phyloP scores from a whole-genome alignment of 2,797 vertebrate species.

The Syndactyla subalaris region DNA sequence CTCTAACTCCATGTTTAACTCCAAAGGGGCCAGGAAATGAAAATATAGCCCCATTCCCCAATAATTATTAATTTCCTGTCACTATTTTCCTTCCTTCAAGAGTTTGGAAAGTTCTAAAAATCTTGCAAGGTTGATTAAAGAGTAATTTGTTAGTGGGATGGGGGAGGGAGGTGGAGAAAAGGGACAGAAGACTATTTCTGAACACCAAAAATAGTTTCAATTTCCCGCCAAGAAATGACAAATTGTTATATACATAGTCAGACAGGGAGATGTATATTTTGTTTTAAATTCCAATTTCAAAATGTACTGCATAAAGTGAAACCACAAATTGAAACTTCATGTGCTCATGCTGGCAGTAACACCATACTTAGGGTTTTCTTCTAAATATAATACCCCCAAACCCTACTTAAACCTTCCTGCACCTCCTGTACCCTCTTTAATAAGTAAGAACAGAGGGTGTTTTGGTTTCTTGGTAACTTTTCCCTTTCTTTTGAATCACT shows the following conservation, averaged over 20 bases:
- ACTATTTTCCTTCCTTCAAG: constrained; percentile 52
- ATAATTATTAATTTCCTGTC: constrained; percentile 68
- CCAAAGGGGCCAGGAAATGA: constrained; percentile 38
- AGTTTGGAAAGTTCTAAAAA: constrained; percentile 30
- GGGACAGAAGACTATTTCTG: constrained; percentile 23
- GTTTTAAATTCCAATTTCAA: constrained; percentile 62
- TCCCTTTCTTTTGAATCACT: background rate
- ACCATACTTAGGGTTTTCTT: background rate
- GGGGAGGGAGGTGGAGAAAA: background rate
- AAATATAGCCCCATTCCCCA: constrained; percentile 45
- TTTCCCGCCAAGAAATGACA: constrained; percentile 58
- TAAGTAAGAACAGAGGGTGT: background rate
- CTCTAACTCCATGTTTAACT: background rate
- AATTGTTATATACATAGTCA: constrained; percentile 39
- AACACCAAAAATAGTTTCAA: constrained; percentile 60
- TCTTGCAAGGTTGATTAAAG: constrained; percentile 49
- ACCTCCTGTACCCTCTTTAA: background rate
- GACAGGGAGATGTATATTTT: constrained; percentile 60
- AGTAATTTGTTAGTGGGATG: background rate
- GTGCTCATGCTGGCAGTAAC: constrained; percentile 23
- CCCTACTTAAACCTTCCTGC: constrained; percentile 14
- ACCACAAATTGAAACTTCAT: constrained; percentile 71
- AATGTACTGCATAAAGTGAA: constrained; percentile 41
- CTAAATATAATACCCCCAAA: constrained; percentile 28
- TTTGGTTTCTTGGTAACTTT: constrained; percentile 9